phyloP scores from a whole-genome alignment of 2,113 vertebrate species.

The human (Homo sapiens) region DNA sequence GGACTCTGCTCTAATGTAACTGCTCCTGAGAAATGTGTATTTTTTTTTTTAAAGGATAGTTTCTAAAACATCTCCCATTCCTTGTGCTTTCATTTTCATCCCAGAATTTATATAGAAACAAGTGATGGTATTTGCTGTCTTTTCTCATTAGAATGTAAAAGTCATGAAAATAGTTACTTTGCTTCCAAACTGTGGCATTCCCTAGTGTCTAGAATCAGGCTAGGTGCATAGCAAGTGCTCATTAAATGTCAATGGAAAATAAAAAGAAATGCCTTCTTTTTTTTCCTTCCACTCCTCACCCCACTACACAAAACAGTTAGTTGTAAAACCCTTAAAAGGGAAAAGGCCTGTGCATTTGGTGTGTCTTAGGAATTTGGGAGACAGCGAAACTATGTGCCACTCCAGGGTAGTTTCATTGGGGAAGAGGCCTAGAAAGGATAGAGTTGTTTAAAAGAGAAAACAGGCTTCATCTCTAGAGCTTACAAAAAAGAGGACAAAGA shows the following conservation, averaged over 20 bases:
- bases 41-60: neutral
- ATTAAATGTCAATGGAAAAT: neutral
- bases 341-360: neutral
- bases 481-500: conserved; percentile 55
- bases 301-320: neutral
- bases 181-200: neutral
- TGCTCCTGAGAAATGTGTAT: neutral
- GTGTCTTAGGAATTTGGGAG: neutral
- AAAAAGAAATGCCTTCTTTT: neutral
- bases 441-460: conserved; percentile 16
- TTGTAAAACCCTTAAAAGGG: neutral
- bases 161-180: neutral
- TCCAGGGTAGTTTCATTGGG: neutral
- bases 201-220: neutral
- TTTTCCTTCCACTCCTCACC: neutral
- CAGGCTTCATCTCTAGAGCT: conserved; percentile 44
- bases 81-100: neutral
- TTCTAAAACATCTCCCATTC: neutral
- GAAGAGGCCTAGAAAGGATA: neutral
- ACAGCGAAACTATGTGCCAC: neutral
- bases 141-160: neutral
- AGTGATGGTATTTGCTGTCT: neutral
- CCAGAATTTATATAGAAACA: conserved; percentile 7
- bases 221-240: neutral
- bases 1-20: neutral